Evolutionary conservation across 2,113 vertebrate species (phyloP).

Genomic region (Greenwoodochromis staneri): DNA sequence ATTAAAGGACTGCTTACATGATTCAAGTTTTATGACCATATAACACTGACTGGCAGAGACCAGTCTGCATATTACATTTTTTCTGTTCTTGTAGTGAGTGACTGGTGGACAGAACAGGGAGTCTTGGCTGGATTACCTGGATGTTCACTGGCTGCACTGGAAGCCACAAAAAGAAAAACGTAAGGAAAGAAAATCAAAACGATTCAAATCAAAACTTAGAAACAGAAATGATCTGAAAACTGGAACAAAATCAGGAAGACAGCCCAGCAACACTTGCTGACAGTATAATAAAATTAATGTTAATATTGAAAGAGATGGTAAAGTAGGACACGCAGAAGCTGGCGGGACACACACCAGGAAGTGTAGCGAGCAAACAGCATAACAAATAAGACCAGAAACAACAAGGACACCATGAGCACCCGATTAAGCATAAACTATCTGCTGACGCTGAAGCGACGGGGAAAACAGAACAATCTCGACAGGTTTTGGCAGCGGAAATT

Average conservation of each 20-base stretch:
- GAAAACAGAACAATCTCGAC: not conserved
- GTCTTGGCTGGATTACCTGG: not conserved
- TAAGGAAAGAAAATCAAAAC: not conserved
- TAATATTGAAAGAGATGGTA: not conserved
- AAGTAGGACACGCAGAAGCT: constrained; percentile 5
- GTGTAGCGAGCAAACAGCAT: constrained; percentile 13
- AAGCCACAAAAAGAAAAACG: not conserved
- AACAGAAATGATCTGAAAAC: not conserved
- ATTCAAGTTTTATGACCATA: not conserved
- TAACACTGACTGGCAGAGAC: not conserved
- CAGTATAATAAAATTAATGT: not conserved
- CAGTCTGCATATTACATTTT: not conserved
- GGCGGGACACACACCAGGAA: not conserved
- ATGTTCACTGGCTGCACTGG: not conserved
- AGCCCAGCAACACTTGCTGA: not conserved
- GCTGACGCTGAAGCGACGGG: not conserved
- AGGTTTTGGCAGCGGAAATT: not conserved
- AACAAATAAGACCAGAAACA: constrained; percentile 13
- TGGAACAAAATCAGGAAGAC: not conserved
- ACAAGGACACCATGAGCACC: not conserved
- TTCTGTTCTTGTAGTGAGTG: not conserved
- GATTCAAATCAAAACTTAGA: not conserved
- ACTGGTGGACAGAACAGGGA: not conserved
- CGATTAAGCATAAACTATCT: not conserved
- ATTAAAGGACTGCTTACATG: not conserved